These are phyloP conservation scores for Lineus longissimus DNA, from an alignment of 1,140 invertebrate genomes.

Conservation along the genomic window DNA sequence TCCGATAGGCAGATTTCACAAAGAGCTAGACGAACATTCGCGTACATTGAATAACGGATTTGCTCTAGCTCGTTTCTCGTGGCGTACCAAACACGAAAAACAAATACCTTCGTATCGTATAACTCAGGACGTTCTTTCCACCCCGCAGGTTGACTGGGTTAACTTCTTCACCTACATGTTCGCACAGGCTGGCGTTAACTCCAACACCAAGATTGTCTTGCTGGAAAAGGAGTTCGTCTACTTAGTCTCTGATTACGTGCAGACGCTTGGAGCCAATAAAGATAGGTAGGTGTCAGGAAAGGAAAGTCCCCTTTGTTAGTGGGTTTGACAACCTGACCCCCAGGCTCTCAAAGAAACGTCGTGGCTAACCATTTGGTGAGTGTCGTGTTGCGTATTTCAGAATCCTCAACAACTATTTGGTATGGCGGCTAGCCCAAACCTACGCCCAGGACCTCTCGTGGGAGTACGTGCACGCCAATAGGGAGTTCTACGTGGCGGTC, in stretches of 20 bases:
- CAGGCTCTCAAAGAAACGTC: too few species aligned
- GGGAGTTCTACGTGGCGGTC: slow-evolving; percentile 57
- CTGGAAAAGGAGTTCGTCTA: slow-evolving; percentile 58
- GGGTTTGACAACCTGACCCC: too few species aligned
- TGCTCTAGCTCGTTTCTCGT: too few species aligned
- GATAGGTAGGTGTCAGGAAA: slow-evolving; percentile 15
- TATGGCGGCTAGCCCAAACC: slow-evolving; percentile 60
- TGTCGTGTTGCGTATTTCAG: too few species aligned
- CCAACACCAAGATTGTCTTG: slow-evolving; percentile 58
- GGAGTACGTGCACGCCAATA: slow-evolving; percentile 56
- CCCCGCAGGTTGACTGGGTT: slow-evolving; percentile 58
- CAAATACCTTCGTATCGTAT: too few species aligned
- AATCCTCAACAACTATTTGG: slow-evolving; percentile 62
- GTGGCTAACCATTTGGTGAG: too few species aligned
- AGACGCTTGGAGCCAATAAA: slow-evolving; percentile 59
- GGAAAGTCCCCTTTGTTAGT: too few species aligned
- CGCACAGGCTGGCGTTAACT: slow-evolving; percentile 55
- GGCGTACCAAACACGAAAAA: too few species aligned
- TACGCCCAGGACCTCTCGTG: slow-evolving; percentile 61
- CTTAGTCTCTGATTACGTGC: slow-evolving; percentile 58
- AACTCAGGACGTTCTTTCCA: slow-evolving; percentile 20
- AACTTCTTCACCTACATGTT: slow-evolving; percentile 60
- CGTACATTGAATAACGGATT: too few species aligned
- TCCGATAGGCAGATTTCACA: too few species aligned
- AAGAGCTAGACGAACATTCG: too few species aligned